Percentiles rank a stretch among this genome's conserved stretches.
phyloP scores from a whole-genome alignment of 2,797 vertebrate species.

The Novumbra hubbsi region DNA sequence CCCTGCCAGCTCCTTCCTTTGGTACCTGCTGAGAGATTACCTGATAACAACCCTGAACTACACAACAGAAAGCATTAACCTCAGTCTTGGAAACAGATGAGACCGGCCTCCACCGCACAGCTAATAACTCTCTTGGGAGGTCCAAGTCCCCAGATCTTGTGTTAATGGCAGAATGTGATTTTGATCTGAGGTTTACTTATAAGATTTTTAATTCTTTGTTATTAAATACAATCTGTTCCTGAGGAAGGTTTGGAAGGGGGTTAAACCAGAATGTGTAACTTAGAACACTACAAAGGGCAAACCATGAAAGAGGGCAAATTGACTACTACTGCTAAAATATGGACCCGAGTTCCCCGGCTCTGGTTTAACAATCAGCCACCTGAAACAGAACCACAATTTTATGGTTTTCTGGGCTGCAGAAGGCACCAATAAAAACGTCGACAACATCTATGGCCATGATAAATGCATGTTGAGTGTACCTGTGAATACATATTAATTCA shows the following conservation, averaged over 20 bases:
- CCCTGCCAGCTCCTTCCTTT: slow-evolving; percentile 12
- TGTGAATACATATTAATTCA: background rate
- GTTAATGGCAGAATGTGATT: slow-evolving; percentile 25
- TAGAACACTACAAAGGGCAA: background rate
- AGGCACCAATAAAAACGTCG: background rate
- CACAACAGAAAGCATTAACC: background rate
- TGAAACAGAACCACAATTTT: background rate
- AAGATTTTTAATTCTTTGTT: background rate
- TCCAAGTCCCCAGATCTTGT: slow-evolving; percentile 6
- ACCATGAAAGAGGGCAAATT: background rate
- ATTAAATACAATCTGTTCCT: background rate
- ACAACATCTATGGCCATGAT: slow-evolving; percentile 12
- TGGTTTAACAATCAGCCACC: background rate
- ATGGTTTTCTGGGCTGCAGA: background rate
- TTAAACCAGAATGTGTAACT: background rate
- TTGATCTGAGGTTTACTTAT: background rate
- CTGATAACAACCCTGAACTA: background rate
- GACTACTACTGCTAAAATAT: background rate
- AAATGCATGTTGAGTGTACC: background rate
- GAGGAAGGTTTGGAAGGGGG: background rate
- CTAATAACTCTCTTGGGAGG: slow-evolving; percentile 5
- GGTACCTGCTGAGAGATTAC: slow-evolving; percentile 10
- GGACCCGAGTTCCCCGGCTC: background rate
- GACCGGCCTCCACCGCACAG: slow-evolving; percentile 19
- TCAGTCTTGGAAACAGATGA: slow-evolving; percentile 13